Evolutionary conservation across 2,888 invertebrate genomes (phyloP), one percentile per base, ranked within the genome.

Genomic region (Euproctis similis): DNA sequence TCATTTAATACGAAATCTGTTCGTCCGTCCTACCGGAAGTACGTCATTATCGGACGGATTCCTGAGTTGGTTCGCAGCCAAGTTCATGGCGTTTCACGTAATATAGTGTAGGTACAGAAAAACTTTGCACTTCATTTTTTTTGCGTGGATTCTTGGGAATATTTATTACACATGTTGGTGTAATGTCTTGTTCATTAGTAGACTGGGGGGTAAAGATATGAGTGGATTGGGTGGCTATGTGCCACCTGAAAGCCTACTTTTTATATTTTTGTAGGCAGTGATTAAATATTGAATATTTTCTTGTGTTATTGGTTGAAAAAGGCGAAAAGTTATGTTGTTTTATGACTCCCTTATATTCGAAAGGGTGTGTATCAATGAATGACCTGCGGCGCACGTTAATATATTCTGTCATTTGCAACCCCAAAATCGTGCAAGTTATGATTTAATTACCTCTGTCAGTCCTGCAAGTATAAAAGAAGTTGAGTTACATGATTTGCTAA

Each of bases 11-110:
- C 26, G 42, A 49, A 36, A 42, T 42, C 41, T 34, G 49, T 39
- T 36, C 29, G 39, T 41, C 28, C 32, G 38, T 53, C 57, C 44
- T 51, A 48, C 60, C 71, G 78, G 81, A 80, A 69, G 59, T 49
- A 51, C 60, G 64, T 73, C 72, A 75, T 80, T 74, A 76, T 59
- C 47, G 44, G 46, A 53, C 52, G 62, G 61, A 72, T 69, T 69
- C 64, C 56, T 59, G 53, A 10, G 27, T 66, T 77, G 75, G 70
- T 67, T 35, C 38, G 18, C 26, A 37, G 73, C 75, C 75, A 75
- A 76, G 67, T 64, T 66, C 24, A 14, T 12, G 12, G 10, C 8
- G 14, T 9, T 5, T 9, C 2, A 36, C 37, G 49, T 47, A 34
- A 43, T 26, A 25, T 34, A n/a, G n/a, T n/a, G n/a, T n/a, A n/a